Conservation (phyloP, 2,888 invertebrate genomes). For the Sinohyriopsis cumingii region DNA sequence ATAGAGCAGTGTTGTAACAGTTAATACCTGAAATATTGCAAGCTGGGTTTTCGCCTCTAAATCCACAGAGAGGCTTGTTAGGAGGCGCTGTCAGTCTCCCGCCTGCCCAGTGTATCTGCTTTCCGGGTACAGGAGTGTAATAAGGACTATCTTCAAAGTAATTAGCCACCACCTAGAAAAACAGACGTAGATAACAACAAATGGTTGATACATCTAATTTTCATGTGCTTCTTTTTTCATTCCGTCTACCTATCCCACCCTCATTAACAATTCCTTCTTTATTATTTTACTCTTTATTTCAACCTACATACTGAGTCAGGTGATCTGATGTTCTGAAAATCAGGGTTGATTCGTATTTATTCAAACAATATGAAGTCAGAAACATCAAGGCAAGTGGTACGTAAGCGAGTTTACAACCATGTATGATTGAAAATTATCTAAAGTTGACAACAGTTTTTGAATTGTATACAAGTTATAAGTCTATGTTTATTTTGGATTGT, state of each 20-base stretch:
- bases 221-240: not conserved
- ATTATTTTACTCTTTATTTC: not conserved
- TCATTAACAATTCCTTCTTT: no score
- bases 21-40: constrained; percentile 36
- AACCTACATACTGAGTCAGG: no score
- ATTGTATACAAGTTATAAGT: no score
- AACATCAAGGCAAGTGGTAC: no score
- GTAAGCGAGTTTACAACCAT: no score
- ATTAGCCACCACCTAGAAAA: constrained; percentile 35
- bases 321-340: no score
- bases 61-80: constrained; percentile 56
- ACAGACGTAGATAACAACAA: not conserved
- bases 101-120: constrained; percentile 53
- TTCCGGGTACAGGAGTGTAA: constrained; percentile 27
- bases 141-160: constrained; percentile 34
- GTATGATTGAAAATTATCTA: no score
- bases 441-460: no score
- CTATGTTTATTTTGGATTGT: no score
- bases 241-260: not conserved
- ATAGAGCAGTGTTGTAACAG: no score
- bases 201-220: not conserved
- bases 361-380: no score
- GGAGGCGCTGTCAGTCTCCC: constrained; percentile 36
- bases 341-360: no score
- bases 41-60: constrained; percentile 31